Percentiles rank a stretch among this genome's conserved stretches.
These are phyloP conservation scores for Dasypus novemcinctus DNA, from an alignment of 2,113 vertebrate species.

Conservation along the genomic window DNA sequence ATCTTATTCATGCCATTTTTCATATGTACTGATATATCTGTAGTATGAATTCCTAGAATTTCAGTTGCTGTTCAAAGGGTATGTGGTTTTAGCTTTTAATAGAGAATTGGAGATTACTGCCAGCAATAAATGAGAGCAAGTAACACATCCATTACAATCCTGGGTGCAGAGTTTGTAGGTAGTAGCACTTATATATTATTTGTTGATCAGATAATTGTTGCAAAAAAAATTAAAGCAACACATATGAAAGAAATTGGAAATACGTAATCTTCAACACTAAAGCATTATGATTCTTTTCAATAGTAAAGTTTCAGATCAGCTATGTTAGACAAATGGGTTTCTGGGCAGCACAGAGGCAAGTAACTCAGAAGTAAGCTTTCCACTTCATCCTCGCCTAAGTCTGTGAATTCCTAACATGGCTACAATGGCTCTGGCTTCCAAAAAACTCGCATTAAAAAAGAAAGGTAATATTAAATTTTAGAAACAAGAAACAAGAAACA, in stretches of 20 bases:
- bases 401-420: not conserved
- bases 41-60: not conserved
- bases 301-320: not conserved
- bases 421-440: not conserved
- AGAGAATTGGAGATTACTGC: not conserved
- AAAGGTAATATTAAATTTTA: not conserved
- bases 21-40: not conserved
- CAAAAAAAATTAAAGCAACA: constrained; percentile 5
- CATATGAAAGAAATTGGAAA: not conserved
- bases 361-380: not conserved
- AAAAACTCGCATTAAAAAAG: not conserved
- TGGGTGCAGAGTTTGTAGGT: not conserved
- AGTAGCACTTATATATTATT: not conserved
- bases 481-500: not conserved
- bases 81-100: not conserved
- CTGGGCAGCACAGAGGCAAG: not conserved
- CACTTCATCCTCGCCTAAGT: not conserved
- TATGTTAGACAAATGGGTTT: not conserved
- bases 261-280: not conserved
- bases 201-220: not conserved
- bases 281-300: not conserved
- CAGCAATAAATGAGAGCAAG: not conserved
- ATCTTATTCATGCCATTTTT: not conserved
- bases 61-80: not conserved
- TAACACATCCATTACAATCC: not conserved